Conservation (phyloP, 2,797 vertebrate species). For the Eulemur coronatus region DNA sequence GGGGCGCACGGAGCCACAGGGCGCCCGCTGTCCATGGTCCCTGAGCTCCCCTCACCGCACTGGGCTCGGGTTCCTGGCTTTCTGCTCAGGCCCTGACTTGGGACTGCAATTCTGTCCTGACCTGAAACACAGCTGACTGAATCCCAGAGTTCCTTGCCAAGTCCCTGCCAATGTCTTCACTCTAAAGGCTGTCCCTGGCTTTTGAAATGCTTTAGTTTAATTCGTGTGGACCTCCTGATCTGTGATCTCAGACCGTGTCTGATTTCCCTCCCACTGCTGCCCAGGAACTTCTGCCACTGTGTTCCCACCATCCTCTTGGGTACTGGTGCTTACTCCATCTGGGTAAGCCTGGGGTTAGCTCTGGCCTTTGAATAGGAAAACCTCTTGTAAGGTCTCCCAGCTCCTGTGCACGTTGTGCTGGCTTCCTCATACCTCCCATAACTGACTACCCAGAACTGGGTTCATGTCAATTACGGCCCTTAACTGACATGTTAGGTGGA, state of each 20-base stretch:
- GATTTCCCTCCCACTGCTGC: background rate
- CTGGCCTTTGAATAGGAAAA: background rate
- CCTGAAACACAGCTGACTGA: background rate
- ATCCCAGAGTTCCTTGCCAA: background rate
- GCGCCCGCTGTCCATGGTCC: too few species aligned
- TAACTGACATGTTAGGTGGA: background rate
- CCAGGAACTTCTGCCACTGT: background rate
- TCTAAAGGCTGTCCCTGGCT: background rate
- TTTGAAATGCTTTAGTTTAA: background rate
- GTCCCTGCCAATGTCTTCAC: background rate
- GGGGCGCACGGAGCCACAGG: fast-evolving
- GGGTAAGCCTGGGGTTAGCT: background rate
- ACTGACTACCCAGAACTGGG: background rate
- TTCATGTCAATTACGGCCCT: background rate
- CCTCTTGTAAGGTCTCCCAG: background rate
- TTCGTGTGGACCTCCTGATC: background rate
- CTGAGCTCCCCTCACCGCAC: fast-evolving
- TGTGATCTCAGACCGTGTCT: background rate
- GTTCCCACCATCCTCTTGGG: background rate
- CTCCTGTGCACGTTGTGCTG: background rate
- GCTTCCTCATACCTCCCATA: background rate
- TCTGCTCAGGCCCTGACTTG: background rate
- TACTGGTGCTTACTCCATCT: too few species aligned
- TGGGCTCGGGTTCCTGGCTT: background rate
- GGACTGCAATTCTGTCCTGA: background rate